phyloP scores from a whole-genome alignment of 2,797 vertebrate genomes.

The Bucorvus abyssinicus region DNA sequence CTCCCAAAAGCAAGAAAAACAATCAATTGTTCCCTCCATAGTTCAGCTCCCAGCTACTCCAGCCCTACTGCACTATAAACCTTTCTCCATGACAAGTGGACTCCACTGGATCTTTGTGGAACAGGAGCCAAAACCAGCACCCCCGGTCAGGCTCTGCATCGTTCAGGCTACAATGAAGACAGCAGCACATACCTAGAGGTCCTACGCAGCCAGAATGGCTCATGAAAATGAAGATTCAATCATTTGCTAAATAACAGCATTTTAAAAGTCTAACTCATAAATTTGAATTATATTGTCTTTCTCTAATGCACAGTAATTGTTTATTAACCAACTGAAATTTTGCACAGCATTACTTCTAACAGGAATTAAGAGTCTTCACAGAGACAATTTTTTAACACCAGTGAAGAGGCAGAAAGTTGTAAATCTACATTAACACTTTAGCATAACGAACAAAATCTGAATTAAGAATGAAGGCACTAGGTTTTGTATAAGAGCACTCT shows the following conservation, averaged over 20 bases:
- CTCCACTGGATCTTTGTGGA: background rate
- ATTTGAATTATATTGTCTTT: background rate
- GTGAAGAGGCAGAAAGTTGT: background rate
- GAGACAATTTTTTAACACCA: background rate
- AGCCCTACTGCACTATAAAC: background rate
- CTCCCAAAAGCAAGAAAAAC: background rate
- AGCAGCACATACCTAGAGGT: background rate
- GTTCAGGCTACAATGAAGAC: background rate
- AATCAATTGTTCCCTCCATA: background rate
- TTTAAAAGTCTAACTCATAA: background rate
- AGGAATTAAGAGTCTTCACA: background rate
- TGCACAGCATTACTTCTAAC: background rate
- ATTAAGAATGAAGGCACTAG: background rate
- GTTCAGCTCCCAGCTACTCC: background rate
- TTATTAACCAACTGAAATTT: background rate
- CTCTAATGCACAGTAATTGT: background rate
- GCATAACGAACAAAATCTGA: background rate
- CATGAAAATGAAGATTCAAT: background rate
- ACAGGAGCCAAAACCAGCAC: background rate
- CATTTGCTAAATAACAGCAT: background rate
- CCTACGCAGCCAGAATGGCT: background rate
- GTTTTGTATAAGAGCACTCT: background rate
- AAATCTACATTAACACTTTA: background rate
- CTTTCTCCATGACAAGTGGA: background rate
- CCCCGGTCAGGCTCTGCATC: background rate